Base-by-base conservation (phyloP, 2,888 invertebrate genomes). In the Sinopyrophorus schimmeli region DNA sequence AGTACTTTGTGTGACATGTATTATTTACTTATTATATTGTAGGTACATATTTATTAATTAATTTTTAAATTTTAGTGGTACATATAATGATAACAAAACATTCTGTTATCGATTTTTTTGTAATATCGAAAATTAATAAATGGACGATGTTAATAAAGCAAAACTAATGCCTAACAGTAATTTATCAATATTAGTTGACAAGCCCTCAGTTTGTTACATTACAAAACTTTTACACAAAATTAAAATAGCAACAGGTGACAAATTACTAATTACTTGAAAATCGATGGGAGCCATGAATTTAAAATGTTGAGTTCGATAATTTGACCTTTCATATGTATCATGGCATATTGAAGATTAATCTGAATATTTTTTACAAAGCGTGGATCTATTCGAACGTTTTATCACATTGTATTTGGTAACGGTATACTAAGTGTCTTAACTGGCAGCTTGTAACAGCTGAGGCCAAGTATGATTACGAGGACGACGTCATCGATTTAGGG, bases 371-470 rank as follows among this genome's bases (percentile, higher is more conserved):
- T 43, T 43, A 26, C 17, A 6, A n/a, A 32, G 9, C 20, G 23
- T 16, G 17, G 31, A 34, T 43, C 26, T 27, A 43, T 43, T 12
- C 24, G 20, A 27, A 28, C 28, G 17, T 44, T 44, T n/a, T 37
- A 24, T 44, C 27, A 37, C 18, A 44, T 30, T 37, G 27, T 37
- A 35, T 44, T 21, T 30, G 26, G 34, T 27, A 27, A 27, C 38
- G 27, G 17, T 16, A 18, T 24, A 38, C 26, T 37, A 34, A 54
- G 48, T 59, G 58, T 54, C 57, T 54, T 51, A 49, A 51, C 35
- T 48, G 55, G 50, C 46, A 43, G 40, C 35, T 48, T 55, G 72
- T 58, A 70, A 71, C 72, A 72, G 65, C 71, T 72, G 71, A 55
- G 32, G 47, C 48, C 57, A 65, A 61, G 64, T 68, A 68, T 67